phyloP scores from a whole-genome alignment of 2,888 invertebrate genomes.

The Rotaria macrura region DNA sequence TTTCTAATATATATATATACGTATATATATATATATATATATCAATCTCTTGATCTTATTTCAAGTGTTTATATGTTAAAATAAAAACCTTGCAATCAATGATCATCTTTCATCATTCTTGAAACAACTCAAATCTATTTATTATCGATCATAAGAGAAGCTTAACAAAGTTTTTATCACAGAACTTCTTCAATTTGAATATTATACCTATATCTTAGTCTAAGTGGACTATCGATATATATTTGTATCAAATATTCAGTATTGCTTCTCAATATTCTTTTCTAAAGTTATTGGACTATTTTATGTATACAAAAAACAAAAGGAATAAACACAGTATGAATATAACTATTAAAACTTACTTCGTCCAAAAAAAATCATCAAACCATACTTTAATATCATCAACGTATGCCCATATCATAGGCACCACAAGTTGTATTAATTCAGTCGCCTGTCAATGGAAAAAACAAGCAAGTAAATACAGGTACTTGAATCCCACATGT shows the following conservation, averaged over 20 bases:
- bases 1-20: too few relatives aligned
- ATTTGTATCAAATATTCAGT: not conserved
- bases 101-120: not conserved
- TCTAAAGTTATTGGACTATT: not conserved
- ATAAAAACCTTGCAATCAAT: not conserved
- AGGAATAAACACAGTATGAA: too few relatives aligned
- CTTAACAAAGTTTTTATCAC: not conserved
- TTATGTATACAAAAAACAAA: too few relatives aligned
- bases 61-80: not conserved
- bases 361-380: not conserved
- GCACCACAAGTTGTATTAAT: constrained; percentile 20
- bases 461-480: not conserved
- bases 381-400: constrained; percentile 27
- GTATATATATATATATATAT: too few relatives aligned
- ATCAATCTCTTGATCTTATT: not conserved
- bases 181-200: not conserved
- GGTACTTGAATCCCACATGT: not conserved
- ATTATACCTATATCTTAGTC: not conserved
- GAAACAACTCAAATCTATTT: not conserved
- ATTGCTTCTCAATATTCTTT: not conserved
- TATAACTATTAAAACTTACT: not conserved
- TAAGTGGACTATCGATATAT: not conserved
- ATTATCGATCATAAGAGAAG: not conserved
- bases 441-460: not conserved
- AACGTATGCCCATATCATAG: constrained; percentile 33